A percentile compares a stretch with the other conserved stretches of the same genome.
Conservation (phyloP, 1,140 invertebrate species). For the Phortica variegata region DNA sequence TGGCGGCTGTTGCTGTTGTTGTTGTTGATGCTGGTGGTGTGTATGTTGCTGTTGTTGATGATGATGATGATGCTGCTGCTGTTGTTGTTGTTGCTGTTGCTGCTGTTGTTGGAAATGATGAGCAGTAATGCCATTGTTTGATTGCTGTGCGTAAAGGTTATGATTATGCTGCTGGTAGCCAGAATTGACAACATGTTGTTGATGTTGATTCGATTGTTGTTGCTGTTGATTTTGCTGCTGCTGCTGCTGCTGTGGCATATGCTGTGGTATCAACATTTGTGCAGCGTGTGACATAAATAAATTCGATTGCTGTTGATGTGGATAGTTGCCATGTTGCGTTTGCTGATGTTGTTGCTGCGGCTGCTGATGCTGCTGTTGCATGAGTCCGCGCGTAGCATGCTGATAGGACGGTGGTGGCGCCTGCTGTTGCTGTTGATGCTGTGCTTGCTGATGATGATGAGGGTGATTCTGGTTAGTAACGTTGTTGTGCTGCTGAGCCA, state of each 20-base stretch:
- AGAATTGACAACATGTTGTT: constrained; percentile 18
- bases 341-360: constrained; percentile 21
- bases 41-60: constrained; percentile 42
- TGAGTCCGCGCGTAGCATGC: constrained; percentile 51
- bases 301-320: constrained; percentile 54
- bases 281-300: constrained; percentile 11
- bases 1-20: constrained; percentile 59
- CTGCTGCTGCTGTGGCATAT: constrained; percentile 21
- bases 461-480: constrained; percentile 25
- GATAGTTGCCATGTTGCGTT: constrained; percentile 62
- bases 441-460: constrained; percentile 29
- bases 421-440: constrained; percentile 15
- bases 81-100: constrained; percentile 36
- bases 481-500: constrained; percentile 26
- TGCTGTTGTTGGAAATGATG: constrained; percentile 20
- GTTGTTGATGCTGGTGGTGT: constrained; percentile 59
- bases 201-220: constrained; percentile 17
- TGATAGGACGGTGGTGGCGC: constrained; percentile 56
- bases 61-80: constrained; percentile 28
- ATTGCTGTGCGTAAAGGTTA: constrained; percentile 14
- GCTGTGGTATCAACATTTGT: constrained; percentile 16
- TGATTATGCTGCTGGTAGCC: constrained; percentile 36
- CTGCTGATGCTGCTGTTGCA: constrained; percentile 62
- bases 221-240: constrained; percentile 22
- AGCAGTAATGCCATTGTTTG: constrained; percentile 6